Conservation (phyloP, 2,888 invertebrate genomes). For the Cancer borealis region DNA sequence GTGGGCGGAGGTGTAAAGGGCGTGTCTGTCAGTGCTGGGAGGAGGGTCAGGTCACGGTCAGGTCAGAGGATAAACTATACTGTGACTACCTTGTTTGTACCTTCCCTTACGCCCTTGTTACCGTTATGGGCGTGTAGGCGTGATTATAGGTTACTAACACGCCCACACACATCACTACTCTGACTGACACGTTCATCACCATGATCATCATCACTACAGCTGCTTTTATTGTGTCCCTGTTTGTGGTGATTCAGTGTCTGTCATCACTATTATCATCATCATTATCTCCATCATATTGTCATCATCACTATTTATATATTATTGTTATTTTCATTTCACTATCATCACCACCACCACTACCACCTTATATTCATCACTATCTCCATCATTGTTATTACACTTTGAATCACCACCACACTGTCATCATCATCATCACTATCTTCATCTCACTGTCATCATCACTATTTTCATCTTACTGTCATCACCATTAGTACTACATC, state of each 20-base stretch:
- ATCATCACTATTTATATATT: not conserved
- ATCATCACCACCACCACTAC: slow-evolving; percentile 35
- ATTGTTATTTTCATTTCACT: not conserved
- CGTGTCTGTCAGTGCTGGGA: slow-evolving; percentile 62
- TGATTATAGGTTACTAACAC: not conserved
- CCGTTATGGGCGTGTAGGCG: not conserved
- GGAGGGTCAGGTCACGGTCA: slow-evolving; percentile 63
- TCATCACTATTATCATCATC: not conserved
- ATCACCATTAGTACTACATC: no score
- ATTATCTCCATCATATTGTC: not conserved
- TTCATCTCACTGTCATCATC: no score
- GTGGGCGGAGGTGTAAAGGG: slow-evolving; percentile 56
- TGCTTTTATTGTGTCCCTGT: not conserved
- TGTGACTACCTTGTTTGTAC: not conserved
- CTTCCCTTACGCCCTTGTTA: not conserved
- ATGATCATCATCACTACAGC: not conserved
- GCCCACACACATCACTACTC: not conserved
- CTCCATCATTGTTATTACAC: not conserved
- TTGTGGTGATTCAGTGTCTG: not conserved
- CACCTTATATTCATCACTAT: not conserved
- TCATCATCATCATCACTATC: no score
- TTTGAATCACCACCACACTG: no score
- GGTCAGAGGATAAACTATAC: slow-evolving; percentile 54
- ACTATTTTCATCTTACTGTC: no score
- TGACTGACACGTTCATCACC: not conserved